phyloP scores from a whole-genome alignment of 2,113 vertebrate genomes.

The Scophthalmus maximus region DNA sequence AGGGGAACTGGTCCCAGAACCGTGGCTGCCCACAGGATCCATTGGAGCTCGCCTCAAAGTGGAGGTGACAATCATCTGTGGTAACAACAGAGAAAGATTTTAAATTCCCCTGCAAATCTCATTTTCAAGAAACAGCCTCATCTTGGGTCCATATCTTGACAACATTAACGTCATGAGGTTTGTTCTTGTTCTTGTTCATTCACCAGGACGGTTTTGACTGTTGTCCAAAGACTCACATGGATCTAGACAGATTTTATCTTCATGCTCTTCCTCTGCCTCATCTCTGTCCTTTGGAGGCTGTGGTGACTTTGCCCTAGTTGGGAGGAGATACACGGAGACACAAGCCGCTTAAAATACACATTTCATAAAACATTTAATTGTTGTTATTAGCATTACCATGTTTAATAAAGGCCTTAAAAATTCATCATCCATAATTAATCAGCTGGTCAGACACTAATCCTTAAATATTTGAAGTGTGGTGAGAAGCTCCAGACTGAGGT shows the following conservation, averaged over 20 bases:
- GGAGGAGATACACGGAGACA: slow-evolving; percentile 2
- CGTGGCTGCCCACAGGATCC: slow-evolving; percentile 85
- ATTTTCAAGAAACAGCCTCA: background rate
- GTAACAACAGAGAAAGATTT: slow-evolving; percentile 3
- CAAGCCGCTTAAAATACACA: background rate
- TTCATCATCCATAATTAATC: too few relatives aligned
- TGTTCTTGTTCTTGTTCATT: background rate
- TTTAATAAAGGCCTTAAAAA: too few relatives aligned
- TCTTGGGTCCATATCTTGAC: background rate
- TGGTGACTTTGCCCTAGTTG: slow-evolving; percentile 86
- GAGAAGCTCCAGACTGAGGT: too few relatives aligned
- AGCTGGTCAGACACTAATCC: too few relatives aligned
- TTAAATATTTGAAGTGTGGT: too few relatives aligned
- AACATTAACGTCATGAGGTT: background rate
- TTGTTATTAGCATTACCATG: too few relatives aligned
- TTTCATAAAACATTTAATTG: too few relatives aligned
- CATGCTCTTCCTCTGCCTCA: slow-evolving; percentile 81
- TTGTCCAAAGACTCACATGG: slow-evolving; percentile 80
- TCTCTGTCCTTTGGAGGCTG: slow-evolving; percentile 76
- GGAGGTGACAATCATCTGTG: slow-evolving; percentile 88
- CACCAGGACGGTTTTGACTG: too few relatives aligned
- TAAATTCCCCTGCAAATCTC: background rate
- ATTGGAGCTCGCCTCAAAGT: slow-evolving; percentile 87
- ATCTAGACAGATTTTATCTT: slow-evolving; percentile 84
- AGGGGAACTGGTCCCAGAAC: slow-evolving; percentile 87